These are phyloP conservation scores for Drosophila burlai DNA, from an alignment of 1,140 invertebrate genomes.

Conservation along the genomic window DNA sequence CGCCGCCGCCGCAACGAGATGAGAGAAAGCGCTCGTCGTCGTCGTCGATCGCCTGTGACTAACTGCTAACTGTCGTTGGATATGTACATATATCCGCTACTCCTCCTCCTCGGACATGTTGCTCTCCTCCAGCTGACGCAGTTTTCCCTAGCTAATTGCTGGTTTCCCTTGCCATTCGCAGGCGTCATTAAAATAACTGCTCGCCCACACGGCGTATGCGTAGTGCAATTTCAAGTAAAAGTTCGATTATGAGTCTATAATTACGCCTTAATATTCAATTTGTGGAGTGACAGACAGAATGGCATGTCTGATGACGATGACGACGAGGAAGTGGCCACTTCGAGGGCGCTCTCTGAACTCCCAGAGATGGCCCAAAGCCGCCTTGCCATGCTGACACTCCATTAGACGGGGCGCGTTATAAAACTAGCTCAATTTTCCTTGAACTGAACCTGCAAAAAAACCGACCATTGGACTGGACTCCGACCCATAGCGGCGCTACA, in stretches of 20 bases:
- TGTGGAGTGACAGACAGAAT: neutral
- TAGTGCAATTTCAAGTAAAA: conserved; percentile 67
- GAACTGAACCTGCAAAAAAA: conserved; percentile 51
- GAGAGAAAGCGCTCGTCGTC: conserved; percentile 66
- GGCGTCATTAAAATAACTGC: conserved; percentile 73
- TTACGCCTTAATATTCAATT: conserved; percentile 7
- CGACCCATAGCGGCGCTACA: conserved; percentile 13
- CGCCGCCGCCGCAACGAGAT: conserved; percentile 45
- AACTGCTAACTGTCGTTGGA: conserved; percentile 45
- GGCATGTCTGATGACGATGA: neutral
- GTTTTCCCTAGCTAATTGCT: conserved; percentile 38
- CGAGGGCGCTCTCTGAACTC: conserved; percentile 28
- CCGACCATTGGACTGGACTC: conserved; percentile 28
- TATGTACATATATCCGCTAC: conserved; percentile 17
- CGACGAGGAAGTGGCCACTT: conserved; percentile 33
- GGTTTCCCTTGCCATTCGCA: conserved; percentile 60
- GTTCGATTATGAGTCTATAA: conserved; percentile 47
- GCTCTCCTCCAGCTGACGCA: conserved; percentile 14
- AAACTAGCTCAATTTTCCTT: conserved; percentile 77
- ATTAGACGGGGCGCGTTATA: conserved; percentile 41
- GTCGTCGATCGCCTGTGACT: conserved; percentile 58
- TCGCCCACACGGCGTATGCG: conserved; percentile 63
- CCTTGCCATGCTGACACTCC: conserved; percentile 40
- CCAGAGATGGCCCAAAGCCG: conserved; percentile 32
- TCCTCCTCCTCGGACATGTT: conserved; percentile 3